Evolutionary conservation across 2,888 invertebrate genomes (phyloP).

Genomic region (Sipha maydis): DNA sequence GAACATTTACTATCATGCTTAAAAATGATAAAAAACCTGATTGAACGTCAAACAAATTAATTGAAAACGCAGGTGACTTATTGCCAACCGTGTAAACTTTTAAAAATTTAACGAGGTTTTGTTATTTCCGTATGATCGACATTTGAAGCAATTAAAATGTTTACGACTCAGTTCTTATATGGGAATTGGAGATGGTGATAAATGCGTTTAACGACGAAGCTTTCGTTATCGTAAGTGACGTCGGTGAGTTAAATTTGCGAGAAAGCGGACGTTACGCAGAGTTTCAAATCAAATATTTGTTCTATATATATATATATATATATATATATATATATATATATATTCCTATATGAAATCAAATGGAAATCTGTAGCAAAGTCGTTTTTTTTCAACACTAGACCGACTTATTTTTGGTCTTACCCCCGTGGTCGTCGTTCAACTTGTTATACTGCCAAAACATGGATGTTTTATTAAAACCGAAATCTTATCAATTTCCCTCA

Average conservation of each 20-base stretch:
- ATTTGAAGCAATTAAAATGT: conserved; percentile 46
- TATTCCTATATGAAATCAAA: conserved; percentile 7
- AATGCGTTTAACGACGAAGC: conserved; percentile 52
- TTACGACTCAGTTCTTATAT: conserved; percentile 19
- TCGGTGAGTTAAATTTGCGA: conserved; percentile 32
- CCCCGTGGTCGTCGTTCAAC: not conserved
- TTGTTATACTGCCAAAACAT: not conserved
- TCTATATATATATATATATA: not conserved
- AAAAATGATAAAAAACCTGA: not conserved
- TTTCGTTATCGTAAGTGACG: conserved; percentile 36
- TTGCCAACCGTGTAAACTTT: not conserved
- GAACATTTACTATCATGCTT: too few relatives aligned
- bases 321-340: too few relatives aligned
- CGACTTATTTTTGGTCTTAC: not conserved
- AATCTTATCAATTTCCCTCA: too few relatives aligned
- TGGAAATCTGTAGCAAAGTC: not conserved
- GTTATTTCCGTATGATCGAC: conserved; percentile 23
- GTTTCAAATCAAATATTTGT: conserved; percentile 33
- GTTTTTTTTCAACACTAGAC: not conserved
- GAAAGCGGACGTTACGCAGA: not conserved
- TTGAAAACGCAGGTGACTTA: conserved; percentile 17
- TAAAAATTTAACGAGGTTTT: conserved; percentile 24
- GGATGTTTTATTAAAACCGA: too few relatives aligned
- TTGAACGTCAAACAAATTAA: not conserved
- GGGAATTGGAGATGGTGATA: conserved; percentile 32